These are phyloP conservation scores for Lasiurus cinereus DNA, from an alignment of 2,113 vertebrate species.

Conservation along the genomic window DNA sequence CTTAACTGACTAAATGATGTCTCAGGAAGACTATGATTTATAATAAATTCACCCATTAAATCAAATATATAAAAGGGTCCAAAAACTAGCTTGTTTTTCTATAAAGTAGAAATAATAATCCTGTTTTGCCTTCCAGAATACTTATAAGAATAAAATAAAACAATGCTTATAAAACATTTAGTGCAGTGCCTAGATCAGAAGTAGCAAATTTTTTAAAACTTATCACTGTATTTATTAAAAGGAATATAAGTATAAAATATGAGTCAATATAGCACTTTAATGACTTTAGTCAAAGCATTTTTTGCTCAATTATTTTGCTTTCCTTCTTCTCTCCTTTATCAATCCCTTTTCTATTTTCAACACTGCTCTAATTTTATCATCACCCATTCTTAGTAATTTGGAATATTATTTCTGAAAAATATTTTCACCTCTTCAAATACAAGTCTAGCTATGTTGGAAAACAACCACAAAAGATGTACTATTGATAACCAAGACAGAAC, in stretches of 20 bases:
- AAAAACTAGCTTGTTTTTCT: not conserved
- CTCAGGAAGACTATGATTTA: conserved; percentile 5
- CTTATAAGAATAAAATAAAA: conserved; percentile 24
- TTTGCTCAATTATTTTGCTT: not conserved
- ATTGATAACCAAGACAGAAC: not conserved
- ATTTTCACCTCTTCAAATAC: conserved; percentile 50
- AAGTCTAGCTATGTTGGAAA: conserved; percentile 36
- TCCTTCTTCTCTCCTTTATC: not conserved
- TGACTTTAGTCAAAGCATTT: conserved; percentile 20
- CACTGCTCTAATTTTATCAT: conserved; percentile 34
- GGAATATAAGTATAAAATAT: not conserved
- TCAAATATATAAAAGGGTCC: not conserved
- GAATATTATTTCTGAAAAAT: conserved; percentile 15
- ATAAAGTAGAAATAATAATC: not conserved
- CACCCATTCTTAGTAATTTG: not conserved
- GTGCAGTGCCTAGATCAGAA: not conserved
- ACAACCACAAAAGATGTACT: conserved; percentile 31
- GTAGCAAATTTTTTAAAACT: not conserved
- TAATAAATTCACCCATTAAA: not conserved
- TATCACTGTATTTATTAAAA: not conserved
- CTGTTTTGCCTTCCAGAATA: conserved; percentile 25
- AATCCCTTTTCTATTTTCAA: not conserved
- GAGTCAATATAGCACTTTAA: not conserved
- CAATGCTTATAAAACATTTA: not conserved
- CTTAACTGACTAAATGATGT: not conserved